phyloP scores from a whole-genome alignment of 2,797 vertebrate genomes.

The Orientallactaga sibirica region DNA sequence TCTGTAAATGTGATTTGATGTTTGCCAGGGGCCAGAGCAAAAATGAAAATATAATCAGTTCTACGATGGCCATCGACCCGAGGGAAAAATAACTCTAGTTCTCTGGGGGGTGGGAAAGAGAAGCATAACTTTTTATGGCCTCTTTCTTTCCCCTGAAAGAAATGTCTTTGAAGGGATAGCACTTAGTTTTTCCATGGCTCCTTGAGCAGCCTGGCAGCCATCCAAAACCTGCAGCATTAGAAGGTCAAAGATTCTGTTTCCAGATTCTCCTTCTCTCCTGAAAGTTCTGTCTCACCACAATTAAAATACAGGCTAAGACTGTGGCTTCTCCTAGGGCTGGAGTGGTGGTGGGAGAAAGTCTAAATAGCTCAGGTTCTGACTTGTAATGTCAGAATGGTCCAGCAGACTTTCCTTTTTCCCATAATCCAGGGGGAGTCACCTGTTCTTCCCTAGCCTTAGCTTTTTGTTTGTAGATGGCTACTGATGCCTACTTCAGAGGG shows the following conservation, averaged over 20 bases:
- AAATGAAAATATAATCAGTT: conserved; percentile 58
- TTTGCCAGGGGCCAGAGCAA: neutral
- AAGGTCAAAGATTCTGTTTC: conserved; percentile 36
- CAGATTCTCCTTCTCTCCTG: neutral
- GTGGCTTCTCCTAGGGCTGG: neutral
- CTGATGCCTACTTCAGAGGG: neutral
- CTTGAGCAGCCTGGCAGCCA: conserved; percentile 35
- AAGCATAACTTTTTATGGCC: neutral
- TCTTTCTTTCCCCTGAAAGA: neutral
- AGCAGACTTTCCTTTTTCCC: neutral
- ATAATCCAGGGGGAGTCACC: too few species aligned
- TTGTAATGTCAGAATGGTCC: neutral
- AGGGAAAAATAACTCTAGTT: neutral
- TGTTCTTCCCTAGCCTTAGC: neutral
- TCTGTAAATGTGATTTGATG: conserved; percentile 9
- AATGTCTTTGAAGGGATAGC: conserved; percentile 22
- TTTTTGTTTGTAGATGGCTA: neutral
- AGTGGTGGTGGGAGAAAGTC: too few species aligned
- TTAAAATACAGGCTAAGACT: neutral
- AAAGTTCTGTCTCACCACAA: conserved; percentile 3
- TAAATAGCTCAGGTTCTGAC: neutral
- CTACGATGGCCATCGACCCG: neutral
- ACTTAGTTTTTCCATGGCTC: conserved; percentile 23
- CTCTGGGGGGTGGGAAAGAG: neutral
- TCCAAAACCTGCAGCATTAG: neutral